Conservation (phyloP, 1,140 invertebrate species). For the Heliothis virescens region DNA sequence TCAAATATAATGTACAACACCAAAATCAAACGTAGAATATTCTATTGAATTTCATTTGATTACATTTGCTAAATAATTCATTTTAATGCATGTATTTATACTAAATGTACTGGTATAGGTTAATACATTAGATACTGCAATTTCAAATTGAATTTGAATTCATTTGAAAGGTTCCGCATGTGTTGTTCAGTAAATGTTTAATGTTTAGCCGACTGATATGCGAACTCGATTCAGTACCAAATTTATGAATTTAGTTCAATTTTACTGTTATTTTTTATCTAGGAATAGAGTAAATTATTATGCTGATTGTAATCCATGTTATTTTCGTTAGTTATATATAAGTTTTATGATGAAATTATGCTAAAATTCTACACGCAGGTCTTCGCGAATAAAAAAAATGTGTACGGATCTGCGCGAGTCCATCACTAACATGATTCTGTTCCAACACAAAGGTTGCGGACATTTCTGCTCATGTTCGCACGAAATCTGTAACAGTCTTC, state of each 20-base stretch:
- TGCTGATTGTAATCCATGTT: too few species aligned
- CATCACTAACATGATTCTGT: too few species aligned
- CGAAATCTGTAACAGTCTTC: too few species aligned
- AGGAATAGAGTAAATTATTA: too few species aligned
- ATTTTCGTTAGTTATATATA: too few species aligned
- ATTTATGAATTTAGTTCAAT: neutral
- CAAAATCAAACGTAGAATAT: neutral
- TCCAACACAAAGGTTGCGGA: too few species aligned
- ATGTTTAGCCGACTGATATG: neutral
- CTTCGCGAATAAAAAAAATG: too few species aligned
- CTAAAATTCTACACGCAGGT: too few species aligned
- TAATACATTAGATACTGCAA: constrained; percentile 12
- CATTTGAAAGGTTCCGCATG: constrained; percentile 7
- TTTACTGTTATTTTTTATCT: neutral
- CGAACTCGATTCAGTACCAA: neutral
- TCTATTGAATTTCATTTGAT: neutral
- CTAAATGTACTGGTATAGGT: neutral
- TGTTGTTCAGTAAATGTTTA: neutral
- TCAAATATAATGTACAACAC: neutral
- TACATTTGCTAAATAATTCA: neutral
- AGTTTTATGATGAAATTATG: too few species aligned
- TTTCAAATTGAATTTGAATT: neutral
- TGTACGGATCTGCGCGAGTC: too few species aligned
- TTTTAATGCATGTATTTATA: neutral
- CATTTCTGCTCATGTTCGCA: too few species aligned